Evolutionary conservation across 2,888 invertebrate species (phyloP).

Genomic region (Epicampocera succincta): DNA sequence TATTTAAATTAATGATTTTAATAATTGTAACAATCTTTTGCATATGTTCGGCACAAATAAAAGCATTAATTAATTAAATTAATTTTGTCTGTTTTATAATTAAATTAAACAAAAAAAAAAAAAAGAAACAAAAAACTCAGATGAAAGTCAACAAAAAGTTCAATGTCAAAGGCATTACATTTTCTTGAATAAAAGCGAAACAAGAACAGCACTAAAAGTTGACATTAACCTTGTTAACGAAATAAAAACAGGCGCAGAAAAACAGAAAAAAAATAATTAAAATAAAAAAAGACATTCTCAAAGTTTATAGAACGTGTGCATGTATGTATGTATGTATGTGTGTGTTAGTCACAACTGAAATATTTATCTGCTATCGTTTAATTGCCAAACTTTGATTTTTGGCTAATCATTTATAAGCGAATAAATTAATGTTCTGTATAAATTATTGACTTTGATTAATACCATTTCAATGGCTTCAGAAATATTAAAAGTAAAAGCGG

Average conservation of each 20-base stretch:
- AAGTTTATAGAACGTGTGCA: no score
- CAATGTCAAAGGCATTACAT: constrained; percentile 63
- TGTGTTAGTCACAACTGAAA: constrained; percentile 32
- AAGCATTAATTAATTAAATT: not conserved
- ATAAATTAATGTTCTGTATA: constrained; percentile 4
- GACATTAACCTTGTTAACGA: constrained; percentile 63
- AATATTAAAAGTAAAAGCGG: not conserved
- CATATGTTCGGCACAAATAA: no score
- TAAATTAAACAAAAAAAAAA: constrained; percentile 1
- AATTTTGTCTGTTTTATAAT: constrained; percentile 11
- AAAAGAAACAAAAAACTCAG: not conserved
- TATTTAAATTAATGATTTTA: no score
- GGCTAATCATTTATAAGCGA: not conserved
- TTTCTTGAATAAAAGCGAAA: constrained; percentile 23
- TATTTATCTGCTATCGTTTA: not conserved
- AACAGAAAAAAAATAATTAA: not conserved
- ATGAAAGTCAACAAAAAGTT: constrained; percentile 48
- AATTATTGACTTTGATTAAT: constrained; percentile 52
- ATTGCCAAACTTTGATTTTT: constrained; percentile 2
- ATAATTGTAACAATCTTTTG: no score
- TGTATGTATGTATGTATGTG: no score
- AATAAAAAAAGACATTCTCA: constrained; percentile 1
- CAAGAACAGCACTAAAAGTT: constrained; percentile 42
- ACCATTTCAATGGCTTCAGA: constrained; percentile 49
- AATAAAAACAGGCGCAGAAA: constrained; percentile 30